Conservation (phyloP, 2,888 invertebrate genomes). For the Gandaritis pyraliata region DNA sequence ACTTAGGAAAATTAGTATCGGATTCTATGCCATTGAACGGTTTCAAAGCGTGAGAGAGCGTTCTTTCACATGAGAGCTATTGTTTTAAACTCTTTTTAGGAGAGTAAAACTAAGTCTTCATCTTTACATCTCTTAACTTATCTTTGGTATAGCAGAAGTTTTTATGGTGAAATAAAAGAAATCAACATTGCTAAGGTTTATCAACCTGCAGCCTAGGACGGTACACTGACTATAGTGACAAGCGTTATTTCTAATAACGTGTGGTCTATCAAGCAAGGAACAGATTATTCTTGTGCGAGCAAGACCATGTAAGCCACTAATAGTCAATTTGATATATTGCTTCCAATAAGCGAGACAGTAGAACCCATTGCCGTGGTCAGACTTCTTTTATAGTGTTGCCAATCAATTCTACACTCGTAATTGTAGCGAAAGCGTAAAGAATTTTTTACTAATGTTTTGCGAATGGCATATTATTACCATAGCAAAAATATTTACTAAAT, state of each 20-base stretch:
- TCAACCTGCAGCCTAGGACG: no score
- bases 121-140: background rate
- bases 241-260: constrained; percentile 43
- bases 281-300: constrained; percentile 52
- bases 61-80: constrained; percentile 55
- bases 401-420: constrained; percentile 65
- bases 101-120: background rate
- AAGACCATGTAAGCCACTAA: constrained; percentile 47
- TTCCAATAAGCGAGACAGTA: constrained; percentile 54
- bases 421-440: constrained; percentile 64
- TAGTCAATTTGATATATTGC: constrained; percentile 59
- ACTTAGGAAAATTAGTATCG: constrained; percentile 47
- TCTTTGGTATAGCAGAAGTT: background rate
- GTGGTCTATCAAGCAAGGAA: constrained; percentile 46
- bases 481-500: constrained; percentile 23
- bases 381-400: constrained; percentile 56
- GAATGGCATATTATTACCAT: constrained; percentile 34
- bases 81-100: constrained; percentile 18
- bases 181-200: no score
- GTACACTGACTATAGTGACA: constrained; percentile 3
- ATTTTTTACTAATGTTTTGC: constrained; percentile 54
- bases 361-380: constrained; percentile 52
- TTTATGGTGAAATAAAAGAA: background rate
- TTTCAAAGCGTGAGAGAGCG: constrained; percentile 13
- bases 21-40: constrained; percentile 48